phyloP scores from a whole-genome alignment of 1,140 invertebrate species.

The Platyscapa corneri region DNA sequence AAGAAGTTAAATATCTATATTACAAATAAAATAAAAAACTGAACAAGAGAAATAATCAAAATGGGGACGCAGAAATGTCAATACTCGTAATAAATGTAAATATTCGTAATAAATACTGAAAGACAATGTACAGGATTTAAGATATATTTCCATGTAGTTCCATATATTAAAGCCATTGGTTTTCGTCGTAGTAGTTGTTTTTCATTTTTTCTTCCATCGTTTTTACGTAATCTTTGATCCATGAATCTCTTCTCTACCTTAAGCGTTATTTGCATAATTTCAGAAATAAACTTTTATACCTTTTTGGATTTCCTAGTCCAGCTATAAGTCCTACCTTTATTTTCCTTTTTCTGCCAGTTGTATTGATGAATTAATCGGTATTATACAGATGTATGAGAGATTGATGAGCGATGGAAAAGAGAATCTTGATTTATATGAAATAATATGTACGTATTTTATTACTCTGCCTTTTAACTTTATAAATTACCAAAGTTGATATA shows the following conservation, averaged over 20 bases:
- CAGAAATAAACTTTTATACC: background rate
- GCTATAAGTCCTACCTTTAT: background rate
- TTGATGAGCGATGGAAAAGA: background rate
- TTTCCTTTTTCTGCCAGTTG: background rate
- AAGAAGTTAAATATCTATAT: too few species aligned
- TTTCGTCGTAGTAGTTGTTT: background rate
- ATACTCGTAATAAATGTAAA: slow-evolving; percentile 7
- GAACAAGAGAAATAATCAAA: background rate
- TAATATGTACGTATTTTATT: slow-evolving; percentile 4
- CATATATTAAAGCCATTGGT: background rate
- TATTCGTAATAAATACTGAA: background rate
- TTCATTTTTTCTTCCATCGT: background rate
- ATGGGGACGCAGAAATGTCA: background rate
- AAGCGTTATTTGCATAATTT: background rate
- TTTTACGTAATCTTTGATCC: background rate
- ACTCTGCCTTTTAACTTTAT: background rate
- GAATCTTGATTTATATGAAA: slow-evolving; percentile 15
- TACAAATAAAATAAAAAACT: too few species aligned
- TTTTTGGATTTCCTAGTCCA: background rate
- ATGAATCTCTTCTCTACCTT: background rate
- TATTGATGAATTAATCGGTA: slow-evolving; percentile 34
- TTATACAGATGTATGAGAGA: slow-evolving; percentile 24
- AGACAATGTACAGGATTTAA: slow-evolving; percentile 12
- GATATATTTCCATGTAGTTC: too few species aligned
- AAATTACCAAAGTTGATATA: too few species aligned